These are phyloP conservation scores for Lagodon rhomboides DNA, from an alignment of 2,797 vertebrate genomes.

Conservation along the genomic window DNA sequence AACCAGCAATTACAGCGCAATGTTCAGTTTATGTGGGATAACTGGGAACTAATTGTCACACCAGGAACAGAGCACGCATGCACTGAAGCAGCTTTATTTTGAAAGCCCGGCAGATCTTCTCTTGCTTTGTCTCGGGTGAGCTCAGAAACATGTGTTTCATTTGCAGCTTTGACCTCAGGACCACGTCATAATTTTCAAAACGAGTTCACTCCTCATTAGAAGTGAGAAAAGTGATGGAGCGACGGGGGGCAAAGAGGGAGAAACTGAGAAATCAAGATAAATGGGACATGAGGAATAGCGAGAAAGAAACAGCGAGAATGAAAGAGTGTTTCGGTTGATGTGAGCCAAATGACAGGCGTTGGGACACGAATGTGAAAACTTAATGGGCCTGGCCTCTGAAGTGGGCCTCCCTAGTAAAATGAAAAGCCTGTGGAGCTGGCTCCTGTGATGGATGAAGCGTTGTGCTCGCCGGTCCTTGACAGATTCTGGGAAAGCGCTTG, in stretches of 20 bases:
- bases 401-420: conserved; percentile 78
- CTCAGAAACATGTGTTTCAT: conserved; percentile 75
- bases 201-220: conserved; percentile 79
- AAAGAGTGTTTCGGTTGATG: conserved; percentile 75
- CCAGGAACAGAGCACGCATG: conserved; percentile 17
- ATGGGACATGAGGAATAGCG: conserved; percentile 66
- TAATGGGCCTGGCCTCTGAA: conserved; percentile 82
- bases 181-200: conserved; percentile 76
- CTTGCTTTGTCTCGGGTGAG: conserved; percentile 49
- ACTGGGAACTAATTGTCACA: conserved; percentile 43
- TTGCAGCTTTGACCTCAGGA: conserved; percentile 70
- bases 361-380: conserved; percentile 84
- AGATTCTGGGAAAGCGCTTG: conserved; percentile 84
- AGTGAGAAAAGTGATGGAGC: conserved; percentile 71
- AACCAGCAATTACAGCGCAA: conserved; percentile 44
- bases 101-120: conserved; percentile 43
- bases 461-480: conserved; percentile 74
- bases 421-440: conserved; percentile 81
- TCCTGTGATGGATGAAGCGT: conserved; percentile 85
- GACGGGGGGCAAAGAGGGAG: conserved; percentile 48
- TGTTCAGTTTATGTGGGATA: conserved; percentile 41
- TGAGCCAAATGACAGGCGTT: conserved; percentile 81
- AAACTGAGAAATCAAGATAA: conserved; percentile 76
- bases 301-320: conserved; percentile 61
- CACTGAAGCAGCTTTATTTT: conserved; percentile 44